phyloP scores from a whole-genome alignment of 2,113 vertebrate genomes.

The Leptobrachium leishanense region DNA sequence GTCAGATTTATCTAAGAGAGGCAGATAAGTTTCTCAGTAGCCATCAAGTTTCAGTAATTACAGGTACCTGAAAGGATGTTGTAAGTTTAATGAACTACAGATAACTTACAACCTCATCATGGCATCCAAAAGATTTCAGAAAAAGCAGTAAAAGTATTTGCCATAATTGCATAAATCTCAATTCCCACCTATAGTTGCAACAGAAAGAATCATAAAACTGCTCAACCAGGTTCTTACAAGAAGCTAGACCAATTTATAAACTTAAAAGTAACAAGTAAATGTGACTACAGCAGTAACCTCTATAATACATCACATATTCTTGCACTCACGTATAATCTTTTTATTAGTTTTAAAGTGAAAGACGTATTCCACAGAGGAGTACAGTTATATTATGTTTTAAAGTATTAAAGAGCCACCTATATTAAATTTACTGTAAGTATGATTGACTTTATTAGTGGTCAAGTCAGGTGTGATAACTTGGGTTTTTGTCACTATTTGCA shows the following conservation, averaged over 20 bases:
- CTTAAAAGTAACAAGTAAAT: constrained; percentile 20
- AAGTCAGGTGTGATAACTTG: no score
- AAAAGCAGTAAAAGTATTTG: constrained; percentile 9
- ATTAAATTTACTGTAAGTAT: no score
- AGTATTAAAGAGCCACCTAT: no score
- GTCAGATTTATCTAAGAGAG: neutral
- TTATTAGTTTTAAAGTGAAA: no score
- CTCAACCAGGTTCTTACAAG: neutral
- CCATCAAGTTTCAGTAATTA: constrained; percentile 25
- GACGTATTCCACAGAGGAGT: no score
- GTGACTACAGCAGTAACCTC: no score
- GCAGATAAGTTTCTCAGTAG: constrained; percentile 3
- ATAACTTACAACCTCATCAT: constrained; percentile 2
- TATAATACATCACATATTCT: no score
- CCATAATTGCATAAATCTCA: constrained; percentile 9
- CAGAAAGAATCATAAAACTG: constrained; percentile 14
- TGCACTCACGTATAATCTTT: no score
- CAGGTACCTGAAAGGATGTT: constrained; percentile 13
- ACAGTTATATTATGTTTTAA: no score
- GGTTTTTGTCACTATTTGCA: no score
- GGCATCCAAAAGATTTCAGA: constrained; percentile 18
- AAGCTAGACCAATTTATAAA: constrained; percentile 1
- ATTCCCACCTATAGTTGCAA: constrained; percentile 8
- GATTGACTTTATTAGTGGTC: no score
- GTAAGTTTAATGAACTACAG: constrained; percentile 22